A percentile compares a stretch with the other conserved stretches of the same genome.
These are phyloP conservation scores for Channa argus DNA, from an alignment of 2,113 vertebrate species.

Conservation along the genomic window DNA sequence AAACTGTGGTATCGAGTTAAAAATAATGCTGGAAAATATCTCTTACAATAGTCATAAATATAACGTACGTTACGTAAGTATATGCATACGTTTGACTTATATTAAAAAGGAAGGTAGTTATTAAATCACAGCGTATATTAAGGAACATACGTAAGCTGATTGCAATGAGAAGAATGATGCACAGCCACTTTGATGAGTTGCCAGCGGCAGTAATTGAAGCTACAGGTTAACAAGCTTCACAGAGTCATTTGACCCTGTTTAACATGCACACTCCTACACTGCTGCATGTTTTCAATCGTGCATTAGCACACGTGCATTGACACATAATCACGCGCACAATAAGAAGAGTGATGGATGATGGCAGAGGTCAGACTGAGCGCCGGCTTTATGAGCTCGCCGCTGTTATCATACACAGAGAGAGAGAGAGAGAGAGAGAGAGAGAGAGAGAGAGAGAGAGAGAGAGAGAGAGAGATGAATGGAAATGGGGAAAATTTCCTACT, in stretches of 20 bases:
- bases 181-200: background rate
- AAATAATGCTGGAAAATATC: too few species aligned
- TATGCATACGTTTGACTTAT: too few species aligned
- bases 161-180: constrained; percentile 3
- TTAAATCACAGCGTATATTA: too few species aligned
- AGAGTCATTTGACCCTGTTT: constrained; percentile 39
- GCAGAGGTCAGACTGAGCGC: constrained; percentile 51
- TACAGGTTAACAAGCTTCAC: constrained; percentile 57
- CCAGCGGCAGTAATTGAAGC: constrained; percentile 31
- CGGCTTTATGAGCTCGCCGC: constrained; percentile 37
- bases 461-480: too few species aligned
- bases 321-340: background rate
- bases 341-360: constrained; percentile 32
- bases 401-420: constrained; percentile 5
- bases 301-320: background rate
- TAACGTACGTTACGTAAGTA: too few species aligned
- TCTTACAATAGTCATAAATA: too few species aligned
- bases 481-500: too few species aligned
- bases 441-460: too few species aligned
- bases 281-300: background rate
- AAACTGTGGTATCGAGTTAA: too few species aligned
- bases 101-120: too few species aligned
- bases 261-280: constrained; percentile 12
- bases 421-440: too few species aligned
- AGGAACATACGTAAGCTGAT: background rate